Conservation (phyloP, 2,797 vertebrate genomes). For the Balearica regulorum region DNA sequence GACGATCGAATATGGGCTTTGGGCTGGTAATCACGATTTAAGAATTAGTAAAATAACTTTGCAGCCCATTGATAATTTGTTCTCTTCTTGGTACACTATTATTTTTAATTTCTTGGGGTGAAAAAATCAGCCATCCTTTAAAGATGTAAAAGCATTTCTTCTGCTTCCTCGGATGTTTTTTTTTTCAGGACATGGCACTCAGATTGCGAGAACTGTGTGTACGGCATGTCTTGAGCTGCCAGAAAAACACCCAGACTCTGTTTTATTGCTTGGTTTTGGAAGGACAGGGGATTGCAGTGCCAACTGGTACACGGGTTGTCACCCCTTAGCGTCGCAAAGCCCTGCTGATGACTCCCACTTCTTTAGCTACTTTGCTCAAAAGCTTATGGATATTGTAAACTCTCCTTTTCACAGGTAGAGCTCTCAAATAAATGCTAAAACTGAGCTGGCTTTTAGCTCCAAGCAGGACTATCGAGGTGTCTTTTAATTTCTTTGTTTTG, state of each 20-base stretch:
- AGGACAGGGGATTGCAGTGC: not conserved
- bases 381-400: not conserved
- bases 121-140: not conserved
- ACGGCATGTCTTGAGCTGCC: rapidly evolving
- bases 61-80: not conserved
- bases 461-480: not conserved
- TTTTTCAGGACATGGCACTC: not conserved
- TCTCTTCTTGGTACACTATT: not conserved
- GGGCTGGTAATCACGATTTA: not conserved
- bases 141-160: not conserved
- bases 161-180: not conserved
- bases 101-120: not conserved
- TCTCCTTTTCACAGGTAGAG: not conserved
- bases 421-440: not conserved
- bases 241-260: not conserved
- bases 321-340: not conserved
- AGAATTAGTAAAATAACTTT: not conserved
- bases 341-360: not conserved
- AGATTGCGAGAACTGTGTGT: not conserved
- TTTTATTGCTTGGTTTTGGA: not conserved
- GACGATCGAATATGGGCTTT: not conserved
- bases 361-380: not conserved
- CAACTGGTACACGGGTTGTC: not conserved
- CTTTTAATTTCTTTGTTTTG: not conserved
- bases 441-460: not conserved